Base-by-base conservation (phyloP, 2,797 vertebrate species). In the Spheniscus humboldti region DNA sequence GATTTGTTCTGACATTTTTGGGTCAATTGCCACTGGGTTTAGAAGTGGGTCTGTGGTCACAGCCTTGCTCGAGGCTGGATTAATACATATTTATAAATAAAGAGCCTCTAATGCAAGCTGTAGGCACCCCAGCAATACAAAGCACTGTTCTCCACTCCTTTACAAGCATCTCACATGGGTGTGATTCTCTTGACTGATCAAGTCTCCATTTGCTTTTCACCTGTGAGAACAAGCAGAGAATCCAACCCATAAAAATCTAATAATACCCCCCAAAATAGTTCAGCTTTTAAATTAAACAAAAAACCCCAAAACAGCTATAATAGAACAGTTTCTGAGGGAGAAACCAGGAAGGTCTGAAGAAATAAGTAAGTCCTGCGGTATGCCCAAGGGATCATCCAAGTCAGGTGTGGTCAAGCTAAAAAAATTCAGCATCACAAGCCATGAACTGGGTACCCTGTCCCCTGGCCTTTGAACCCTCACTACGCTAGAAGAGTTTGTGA, bases 1-100 rank as follows among this genome's bases (percentile, higher is more conserved):
- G 72, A 95, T 96, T 84, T 95, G 41, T 92, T 88, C 73, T 90
- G 94, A 94, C 92, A 71, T 94, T 94, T 97, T 88, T 28, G 76
- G 85, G 86, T 97, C 92, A 92, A 0, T 62, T 86, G 57, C 50
- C 41, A 7, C 18, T 66, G 76, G 39, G 31, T 92, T 95, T 86
- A 91, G 73, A 88, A 81, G 57, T n/a, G 6, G 25, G 18, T 93
- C 76, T 91, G 68, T 62, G 81, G 78, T 74, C 69, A 91, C 35
- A 63, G 59, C 55, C 24, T 88, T 60, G 72, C 64, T 91, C 4
- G 3, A 72, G 73, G 76, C 53, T n/a, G 66, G 59, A 45, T 88
- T 96, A 85, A 90, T 95, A 88, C 31, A 27, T 79, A 69, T 73
- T 68, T 90, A 68, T 86, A 81, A 86, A 87, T 77, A 59, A 75